These are phyloP conservation scores for Acronicta alni DNA, from an alignment of 2,888 invertebrate species.

Conservation along the genomic window DNA sequence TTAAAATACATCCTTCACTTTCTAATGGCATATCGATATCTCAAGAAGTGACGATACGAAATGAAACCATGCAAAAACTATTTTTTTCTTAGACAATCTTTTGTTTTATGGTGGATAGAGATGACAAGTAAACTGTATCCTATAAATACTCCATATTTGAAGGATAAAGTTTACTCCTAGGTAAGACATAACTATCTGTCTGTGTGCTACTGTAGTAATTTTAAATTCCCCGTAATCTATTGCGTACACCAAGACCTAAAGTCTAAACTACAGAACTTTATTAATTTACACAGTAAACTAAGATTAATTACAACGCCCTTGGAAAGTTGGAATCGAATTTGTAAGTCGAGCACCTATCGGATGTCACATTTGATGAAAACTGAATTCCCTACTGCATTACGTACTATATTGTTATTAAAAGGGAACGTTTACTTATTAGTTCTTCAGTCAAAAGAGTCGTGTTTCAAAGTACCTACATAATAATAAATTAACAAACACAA, in stretches of 20 bases:
- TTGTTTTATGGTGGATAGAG: not conserved
- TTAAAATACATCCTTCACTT: no score
- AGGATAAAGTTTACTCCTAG: no score
- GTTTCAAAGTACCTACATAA: not conserved
- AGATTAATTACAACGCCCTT: constrained; percentile 3
- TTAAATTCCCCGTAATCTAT: not conserved
- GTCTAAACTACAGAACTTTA: constrained; percentile 1
- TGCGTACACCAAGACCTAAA: not conserved
- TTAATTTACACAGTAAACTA: constrained; percentile 4
- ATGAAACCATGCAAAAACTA: no score
- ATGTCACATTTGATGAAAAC: not conserved
- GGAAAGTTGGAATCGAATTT: not conserved
- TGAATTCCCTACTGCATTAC: not conserved
- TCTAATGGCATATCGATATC: no score
- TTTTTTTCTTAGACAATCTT: no score
- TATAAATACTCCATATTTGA: no score
- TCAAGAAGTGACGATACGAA: no score
- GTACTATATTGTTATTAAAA: no score
- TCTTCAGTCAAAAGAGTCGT: no score
- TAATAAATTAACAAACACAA: constrained; percentile 2
- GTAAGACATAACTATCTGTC: no score
- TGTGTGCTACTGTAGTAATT: not conserved
- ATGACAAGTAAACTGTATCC: not conserved
- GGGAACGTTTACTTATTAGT: no score
- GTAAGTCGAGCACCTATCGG: not conserved